Evolutionary conservation across 2,888 invertebrate genomes (phyloP), one percentile per base, ranked within the genome.

Genomic region (Meloe dianella): DNA sequence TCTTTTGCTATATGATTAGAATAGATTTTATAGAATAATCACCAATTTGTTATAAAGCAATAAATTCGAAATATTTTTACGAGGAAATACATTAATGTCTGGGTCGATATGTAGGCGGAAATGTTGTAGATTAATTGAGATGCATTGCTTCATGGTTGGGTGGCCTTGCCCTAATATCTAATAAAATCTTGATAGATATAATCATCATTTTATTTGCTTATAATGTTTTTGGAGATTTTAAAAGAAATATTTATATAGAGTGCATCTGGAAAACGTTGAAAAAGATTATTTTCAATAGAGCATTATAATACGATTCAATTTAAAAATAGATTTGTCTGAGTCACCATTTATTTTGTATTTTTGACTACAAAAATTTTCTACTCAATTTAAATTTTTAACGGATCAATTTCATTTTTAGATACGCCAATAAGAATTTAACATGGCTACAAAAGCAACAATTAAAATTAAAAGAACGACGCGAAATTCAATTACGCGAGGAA

Each of bases 361-460:
- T 4, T 1, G 17, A 41, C 17, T 41, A 7, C 22, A 51, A n/a
- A n/a, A n/a, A 51, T 54, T 54, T 24, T 54, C 27, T 14, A 54
- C 12, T 6, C 54, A 27, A 54, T 54, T 54, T 20, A 10, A 24
- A 14, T 22, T 38, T 61, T 61, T 51, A 47, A 27, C 10, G n/a
- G 7, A 27, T 27, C 14, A 12, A 60, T 14, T 41, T 60, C 27
- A 59, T 59, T 77, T 80, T 9, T 74, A 81, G 82, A 66, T 80
- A 80, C 66, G 69, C 76, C 63, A 77, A 74, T 62, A 81, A 83
- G 32, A 81, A 83, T 27, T 84, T 91, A 71, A 91, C 93, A 64
- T 94, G 94, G 94, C 86, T 94, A 69, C 93, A 93, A 82, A 87
- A 91, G 72, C 94, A 94, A 80, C 94, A 94, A 79, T 89, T 92